A percentile compares a stretch with the other conserved stretches of the same genome.
These are phyloP conservation scores for Synchiropus splendidus DNA, from an alignment of 2,113 vertebrate species.

Conservation along the genomic window DNA sequence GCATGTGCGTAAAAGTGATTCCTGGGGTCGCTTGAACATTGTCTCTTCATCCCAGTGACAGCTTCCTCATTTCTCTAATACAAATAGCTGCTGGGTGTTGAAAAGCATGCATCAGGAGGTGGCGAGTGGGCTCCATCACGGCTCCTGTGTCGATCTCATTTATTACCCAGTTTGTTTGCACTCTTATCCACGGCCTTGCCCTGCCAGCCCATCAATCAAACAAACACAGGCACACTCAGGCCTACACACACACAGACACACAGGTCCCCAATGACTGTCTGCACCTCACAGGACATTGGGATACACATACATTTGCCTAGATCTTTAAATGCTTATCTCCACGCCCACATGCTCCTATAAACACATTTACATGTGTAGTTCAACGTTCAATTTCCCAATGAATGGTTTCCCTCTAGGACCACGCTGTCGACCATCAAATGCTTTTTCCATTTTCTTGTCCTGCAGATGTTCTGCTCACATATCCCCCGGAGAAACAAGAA, in stretches of 20 bases:
- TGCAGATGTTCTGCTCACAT: conserved; percentile 5
- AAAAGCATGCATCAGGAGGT: conserved; percentile 85
- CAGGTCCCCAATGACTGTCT: conserved; percentile 49
- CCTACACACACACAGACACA: conserved; percentile 52
- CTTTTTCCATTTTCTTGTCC: conserved; percentile 7
- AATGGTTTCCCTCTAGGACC: conserved; percentile 17
- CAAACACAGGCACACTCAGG: conserved; percentile 29
- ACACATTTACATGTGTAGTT: conserved; percentile 11
- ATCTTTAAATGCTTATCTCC: conserved; percentile 13
- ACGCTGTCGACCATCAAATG: conserved; percentile 26
- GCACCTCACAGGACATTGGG: conserved; percentile 30
- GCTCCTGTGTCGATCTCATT: conserved; percentile 78
- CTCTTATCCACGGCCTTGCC: conserved; percentile 93
- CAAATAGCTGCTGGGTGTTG: conserved; percentile 78
- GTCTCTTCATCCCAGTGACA: conserved; percentile 71
- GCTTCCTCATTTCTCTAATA: conserved; percentile 84
- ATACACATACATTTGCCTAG: conserved; percentile 14
- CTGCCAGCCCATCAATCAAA: conserved; percentile 85
- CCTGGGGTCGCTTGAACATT: conserved; percentile 37
- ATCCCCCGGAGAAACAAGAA: conserved; percentile 28
- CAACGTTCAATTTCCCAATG: conserved; percentile 12
- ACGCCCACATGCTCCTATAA: conserved; percentile 4
- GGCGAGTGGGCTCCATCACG: conserved; percentile 75
- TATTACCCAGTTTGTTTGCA: conserved; percentile 93
- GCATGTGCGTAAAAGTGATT: conserved; percentile 7